Evolutionary conservation across 2,888 invertebrate genomes (phyloP).

Genomic region (Andrena flavipes): DNA sequence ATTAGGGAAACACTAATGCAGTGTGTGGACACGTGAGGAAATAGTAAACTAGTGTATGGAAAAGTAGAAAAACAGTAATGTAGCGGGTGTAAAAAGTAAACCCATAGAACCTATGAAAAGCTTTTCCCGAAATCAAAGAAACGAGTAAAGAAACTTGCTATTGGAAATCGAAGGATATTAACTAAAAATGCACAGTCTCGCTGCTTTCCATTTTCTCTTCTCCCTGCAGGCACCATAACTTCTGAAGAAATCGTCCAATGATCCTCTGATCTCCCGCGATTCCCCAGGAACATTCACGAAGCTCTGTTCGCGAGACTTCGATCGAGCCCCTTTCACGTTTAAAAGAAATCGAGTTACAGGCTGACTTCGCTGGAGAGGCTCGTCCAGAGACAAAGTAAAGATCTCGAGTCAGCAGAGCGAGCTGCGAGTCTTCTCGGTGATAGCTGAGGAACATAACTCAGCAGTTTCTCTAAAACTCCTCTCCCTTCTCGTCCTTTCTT

Average conservation of each 20-base stretch:
- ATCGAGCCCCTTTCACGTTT: conserved; percentile 29
- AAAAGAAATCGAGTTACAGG: conserved; percentile 52
- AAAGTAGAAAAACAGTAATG: too few species aligned
- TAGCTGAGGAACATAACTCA: conserved; percentile 50
- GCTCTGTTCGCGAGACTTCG: conserved; percentile 33
- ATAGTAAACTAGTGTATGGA: too few species aligned
- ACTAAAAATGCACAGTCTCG: too few species aligned
- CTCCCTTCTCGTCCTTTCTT: conserved; percentile 13
- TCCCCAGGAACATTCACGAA: conserved; percentile 2
- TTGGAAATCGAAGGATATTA: too few species aligned
- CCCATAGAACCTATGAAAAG: too few species aligned
- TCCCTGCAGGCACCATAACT: too few species aligned
- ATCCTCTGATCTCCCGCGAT: neutral
- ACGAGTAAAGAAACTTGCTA: too few species aligned
- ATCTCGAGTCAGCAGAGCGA: conserved; percentile 53
- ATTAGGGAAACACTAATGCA: too few species aligned
- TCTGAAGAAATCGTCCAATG: neutral
- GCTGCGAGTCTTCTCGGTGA: conserved; percentile 44
- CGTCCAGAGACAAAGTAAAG: conserved; percentile 53
- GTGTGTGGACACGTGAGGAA: too few species aligned
- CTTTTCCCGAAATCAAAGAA: too few species aligned
- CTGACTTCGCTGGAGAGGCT: conserved; percentile 51
- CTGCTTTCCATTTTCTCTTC: too few species aligned
- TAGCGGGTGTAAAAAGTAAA: too few species aligned
- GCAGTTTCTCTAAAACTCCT: conserved; percentile 52